Base-by-base conservation (phyloP, 2,888 invertebrate genomes). In the Ellobium chinense region DNA sequence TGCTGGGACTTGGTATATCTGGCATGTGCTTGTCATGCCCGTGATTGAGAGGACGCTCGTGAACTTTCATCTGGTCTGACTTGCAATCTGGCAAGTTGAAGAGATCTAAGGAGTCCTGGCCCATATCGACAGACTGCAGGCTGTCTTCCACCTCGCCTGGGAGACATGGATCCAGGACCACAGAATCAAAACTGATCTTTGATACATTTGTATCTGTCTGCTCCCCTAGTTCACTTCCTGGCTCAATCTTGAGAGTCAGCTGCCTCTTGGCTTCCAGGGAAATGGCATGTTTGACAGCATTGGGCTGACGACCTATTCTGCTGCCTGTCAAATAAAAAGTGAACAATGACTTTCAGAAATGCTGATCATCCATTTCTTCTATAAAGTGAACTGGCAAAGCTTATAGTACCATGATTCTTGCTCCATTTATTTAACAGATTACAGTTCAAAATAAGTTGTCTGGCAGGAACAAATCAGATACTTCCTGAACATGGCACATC, bases 251-350 rank as follows among this genome's bases (percentile, higher is more conserved):
- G 12, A 77, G 29, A 18, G 80, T 72, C 46, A 69, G 62, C 27
- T 78, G 78, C 21, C 82, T 81, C 37, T 81, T 80, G 24, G 82
- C 84, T 82, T 91, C 91, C 62, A 92, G 78, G 36, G 91, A 89
- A 56, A 91, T 91, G 18, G 90, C 90, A 86, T 92, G 91, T 76
- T 91, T 91, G 37, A 92, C 89, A n/a, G 91, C 88, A 83, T 92
- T 92, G 46, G 92, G 92, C 80, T 92, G 92, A 12, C 92, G 87
- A 39, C 92, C 92, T 83, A 92, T 92, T 63, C 92, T 84, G 78
- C 91, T 91, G 12, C 88, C 92, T 92, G 84, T 7, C 80, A 79
- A 54, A 56, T n/a, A n/a, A n/a, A n/a, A n/a, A n/a, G n/a, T n/a
- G n/a, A n/a, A n/a, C n/a, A n/a, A n/a, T n/a, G n/a, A n/a, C n/a